Base-by-base conservation (phyloP, 2,888 invertebrate species). In the Polietes domitor region DNA sequence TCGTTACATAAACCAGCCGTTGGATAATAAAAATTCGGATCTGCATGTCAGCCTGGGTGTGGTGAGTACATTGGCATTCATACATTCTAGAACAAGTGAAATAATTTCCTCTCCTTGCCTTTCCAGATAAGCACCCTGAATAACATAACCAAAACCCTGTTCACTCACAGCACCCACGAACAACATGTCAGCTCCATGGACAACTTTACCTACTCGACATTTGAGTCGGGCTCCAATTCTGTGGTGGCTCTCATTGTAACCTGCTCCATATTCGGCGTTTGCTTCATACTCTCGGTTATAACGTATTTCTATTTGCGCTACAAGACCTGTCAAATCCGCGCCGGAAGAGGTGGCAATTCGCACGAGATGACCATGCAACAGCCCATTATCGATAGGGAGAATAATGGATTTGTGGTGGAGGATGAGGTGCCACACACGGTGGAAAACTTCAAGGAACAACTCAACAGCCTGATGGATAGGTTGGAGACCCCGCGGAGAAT, bases 341-440 rank as follows among this genome's bases (percentile, higher is more conserved):
- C 85, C 12, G 74, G 83, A 65, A 85, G 87, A 0, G 86, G 88
- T 50, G 92, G 94, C 58, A 91, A 94, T 37, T 93, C 94, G 53
- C 95, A 95, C 87, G 95, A 95, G 89, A 92, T 95, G 92, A 96
- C 96, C 0, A 91, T 97, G 24, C 96, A 96, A 89, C 96, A 96
- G 80, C 96, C 96, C 0, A 95, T 96, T 88, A 94, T 96, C 83
- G 96, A 96, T 92, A 86, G 94, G 90, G 97, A 96, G 90, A 97
- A 96, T 89, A 94, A 96, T 87, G 96, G 95, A 0, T 97, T 96
- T 87, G 93, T 96, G 21, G 94, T 95, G 21, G 96, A 96, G 87
- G 96, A 96, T 50, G 96, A 96, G 88, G 94, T 96, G 88, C 96
- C 96, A 88, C 94, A 95, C 73, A 95, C 95, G 86, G 83, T 87